Evolutionary conservation across 1,140 invertebrate genomes (phyloP), one percentile per base, ranked within the genome.

Genomic region (Drosophila eugracilis): DNA sequence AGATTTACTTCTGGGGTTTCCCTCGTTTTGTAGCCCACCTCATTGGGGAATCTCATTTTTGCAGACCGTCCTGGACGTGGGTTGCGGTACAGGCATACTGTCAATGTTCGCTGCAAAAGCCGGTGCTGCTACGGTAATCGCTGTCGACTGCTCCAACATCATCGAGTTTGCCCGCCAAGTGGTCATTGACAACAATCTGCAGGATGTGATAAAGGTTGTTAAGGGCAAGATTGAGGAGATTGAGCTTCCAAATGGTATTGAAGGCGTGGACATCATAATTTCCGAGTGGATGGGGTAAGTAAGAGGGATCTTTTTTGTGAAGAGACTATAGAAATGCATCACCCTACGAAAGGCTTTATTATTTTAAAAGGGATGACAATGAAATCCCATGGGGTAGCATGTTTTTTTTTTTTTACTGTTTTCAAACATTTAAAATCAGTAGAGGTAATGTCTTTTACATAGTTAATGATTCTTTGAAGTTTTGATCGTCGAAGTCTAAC

Each of bases 61-160:
- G 1, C 32, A 91, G 94, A 95, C 96, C 55, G 99, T 99, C 4
- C 93, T 99, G 54, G 99, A 99, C 92, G 98, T 99, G 79, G 99
- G 99, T 1, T 99, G 98, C 93, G 99, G 99, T 5, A 99, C 99
- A 4, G 99, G 99, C 14, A 99, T 99, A 85, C 93, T 99, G 3
- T 99, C 98, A 26, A 99, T 99, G 99, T 99, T 99, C 94, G 99
- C 99, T 34, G 99, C 99, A 0, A 99, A 99, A 92, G 98, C 99
- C 45, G 99, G 99, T 24, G 99, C 99, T n/a, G 93, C 95, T 1
- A 94, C 95, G 92, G 99, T 99, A 3, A 97, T 99, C 92, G 99
- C 98, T 3, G 96, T 99, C 48, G 97, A 99, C 92, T 98, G 97
- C 92, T 99, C 98, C 2, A 98, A 99, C 91, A 98, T 99, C 73